Base-by-base conservation (phyloP, 2,888 invertebrate genomes). In the Aromia moschata region DNA sequence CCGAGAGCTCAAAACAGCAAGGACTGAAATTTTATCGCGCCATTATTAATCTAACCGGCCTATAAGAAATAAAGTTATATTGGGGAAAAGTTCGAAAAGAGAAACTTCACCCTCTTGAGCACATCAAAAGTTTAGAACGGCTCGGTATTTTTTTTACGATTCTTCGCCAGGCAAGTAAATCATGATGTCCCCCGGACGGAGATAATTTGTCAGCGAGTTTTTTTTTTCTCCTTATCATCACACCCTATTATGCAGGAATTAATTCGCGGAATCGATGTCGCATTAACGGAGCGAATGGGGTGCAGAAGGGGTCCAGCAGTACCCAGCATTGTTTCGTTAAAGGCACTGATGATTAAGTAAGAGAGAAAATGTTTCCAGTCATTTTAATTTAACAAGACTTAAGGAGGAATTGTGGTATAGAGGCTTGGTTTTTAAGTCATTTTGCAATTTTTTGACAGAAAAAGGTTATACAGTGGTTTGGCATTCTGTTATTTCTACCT, bases 181-280 rank as follows among this genome's bases (percentile, higher is more conserved):
- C 47, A 47, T 47, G 37, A 47, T n/a, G 47, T 33, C 37, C 47
- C 47, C 47, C 12, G 33, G 9, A 17, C 36, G 47, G 36, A 47
- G 36, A 47, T 47, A 47, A 47, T 47, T 47, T 47, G 47, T 47
- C 47, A 47, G 36, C 47, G 37, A 47, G 17, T 47, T 47, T n/a
- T n/a, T n/a, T n/a, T n/a, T n/a, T 47, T 47, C 37, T 36, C 47
- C 18, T 47, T 47, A 47, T 47, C 47, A 47, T 36, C 36, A 18
- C 47, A 37, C 36, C 16, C 17, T 37, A 36, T 47, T 47, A 47
- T 47, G 20, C 17, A 33, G 37, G 36, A 47, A 47, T 36, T 47
- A 36, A 47, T 36, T 36, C 36, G n/a, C 16, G 31, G 33, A 33
- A 46, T 47, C 47, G 18, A 36, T 37, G 47, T 47, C 36, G 44